Evolutionary conservation across 1,140 invertebrate genomes (phyloP).

Genomic region (Drosophila busckii): DNA sequence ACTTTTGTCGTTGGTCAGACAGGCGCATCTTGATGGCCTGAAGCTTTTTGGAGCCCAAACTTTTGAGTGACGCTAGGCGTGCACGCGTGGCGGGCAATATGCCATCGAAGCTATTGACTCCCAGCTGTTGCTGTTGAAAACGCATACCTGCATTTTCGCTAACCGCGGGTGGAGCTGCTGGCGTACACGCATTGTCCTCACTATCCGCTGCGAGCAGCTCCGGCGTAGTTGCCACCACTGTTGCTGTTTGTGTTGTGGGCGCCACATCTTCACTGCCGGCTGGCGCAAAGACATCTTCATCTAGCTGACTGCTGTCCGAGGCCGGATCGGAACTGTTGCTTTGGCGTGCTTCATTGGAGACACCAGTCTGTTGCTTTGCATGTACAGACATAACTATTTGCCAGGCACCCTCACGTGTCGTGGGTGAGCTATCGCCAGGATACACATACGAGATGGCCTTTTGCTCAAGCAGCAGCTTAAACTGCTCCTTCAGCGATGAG

Average conservation of each 20-base stretch:
- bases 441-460: slow-evolving; percentile 82
- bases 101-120: slow-evolving; percentile 57
- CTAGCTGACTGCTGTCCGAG: slow-evolving; percentile 64
- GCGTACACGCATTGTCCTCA: slow-evolving; percentile 16
- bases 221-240: slow-evolving; percentile 2
- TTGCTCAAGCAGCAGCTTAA: slow-evolving; percentile 83
- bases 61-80: slow-evolving; percentile 83
- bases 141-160: slow-evolving; percentile 41
- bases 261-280: slow-evolving; percentile 45
- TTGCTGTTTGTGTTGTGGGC: slow-evolving; percentile 23
- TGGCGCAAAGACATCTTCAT: slow-evolving; percentile 69
- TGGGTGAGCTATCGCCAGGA: slow-evolving; percentile 79
- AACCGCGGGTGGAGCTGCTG: slow-evolving; percentile 53
- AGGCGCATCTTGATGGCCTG: slow-evolving; percentile 83
- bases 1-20: slow-evolving; percentile 81
- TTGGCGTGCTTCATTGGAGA: slow-evolving; percentile 35
- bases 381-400: slow-evolving; percentile 76
- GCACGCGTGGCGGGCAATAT: slow-evolving; percentile 80
- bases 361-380: slow-evolving; percentile 25
- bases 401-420: slow-evolving; percentile 69
- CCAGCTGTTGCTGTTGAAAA: slow-evolving; percentile 60
- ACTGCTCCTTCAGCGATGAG: slow-evolving; percentile 82
- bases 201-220: neutral
- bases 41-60: slow-evolving; percentile 84
- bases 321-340: slow-evolving; percentile 75